Conservation (phyloP, 2,797 vertebrate genomes). For the Scleropages formosus region DNA sequence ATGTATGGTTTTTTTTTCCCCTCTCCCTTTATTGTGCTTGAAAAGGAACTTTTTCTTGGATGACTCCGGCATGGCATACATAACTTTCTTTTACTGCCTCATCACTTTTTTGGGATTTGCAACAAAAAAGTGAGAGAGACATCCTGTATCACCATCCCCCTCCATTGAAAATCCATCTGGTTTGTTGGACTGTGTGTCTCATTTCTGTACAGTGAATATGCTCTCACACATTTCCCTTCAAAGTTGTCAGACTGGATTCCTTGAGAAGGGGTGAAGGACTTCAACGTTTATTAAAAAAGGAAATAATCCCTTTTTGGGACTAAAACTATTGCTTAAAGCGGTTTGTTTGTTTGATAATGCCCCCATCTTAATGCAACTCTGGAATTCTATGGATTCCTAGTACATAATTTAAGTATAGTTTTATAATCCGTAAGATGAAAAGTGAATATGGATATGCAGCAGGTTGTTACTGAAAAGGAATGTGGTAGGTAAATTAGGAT, state of each 20-base stretch:
- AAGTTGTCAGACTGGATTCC: slow-evolving; percentile 77
- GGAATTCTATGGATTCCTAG: slow-evolving; percentile 79
- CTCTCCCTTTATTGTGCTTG: slow-evolving; percentile 71
- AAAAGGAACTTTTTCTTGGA: slow-evolving; percentile 83
- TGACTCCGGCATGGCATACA: slow-evolving; percentile 95
- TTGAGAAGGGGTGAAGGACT: slow-evolving; percentile 66
- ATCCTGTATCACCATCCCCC: slow-evolving; percentile 59
- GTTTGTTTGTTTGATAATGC: slow-evolving; percentile 78
- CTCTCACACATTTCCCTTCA: slow-evolving; percentile 79
- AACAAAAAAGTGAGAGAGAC: slow-evolving; percentile 89
- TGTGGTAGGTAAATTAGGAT: slow-evolving; percentile 78
- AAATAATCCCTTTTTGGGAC: slow-evolving; percentile 63
- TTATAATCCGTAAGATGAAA: slow-evolving; percentile 77
- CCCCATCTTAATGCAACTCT: slow-evolving; percentile 75
- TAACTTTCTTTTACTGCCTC: slow-evolving; percentile 83
- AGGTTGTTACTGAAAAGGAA: slow-evolving; percentile 70
- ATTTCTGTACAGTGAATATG: slow-evolving; percentile 70
- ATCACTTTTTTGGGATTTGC: slow-evolving; percentile 91
- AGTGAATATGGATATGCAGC: slow-evolving; percentile 77
- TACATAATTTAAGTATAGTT: slow-evolving; percentile 80
- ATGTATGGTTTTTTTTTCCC: slow-evolving; percentile 84
- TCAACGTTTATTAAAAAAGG: slow-evolving; percentile 58
- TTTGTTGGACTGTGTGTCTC: slow-evolving; percentile 79
- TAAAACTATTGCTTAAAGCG: slow-evolving; percentile 77
- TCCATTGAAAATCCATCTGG: slow-evolving; percentile 73